phyloP scores from a whole-genome alignment of 2,113 vertebrate genomes.

The Sylvia atricapilla region DNA sequence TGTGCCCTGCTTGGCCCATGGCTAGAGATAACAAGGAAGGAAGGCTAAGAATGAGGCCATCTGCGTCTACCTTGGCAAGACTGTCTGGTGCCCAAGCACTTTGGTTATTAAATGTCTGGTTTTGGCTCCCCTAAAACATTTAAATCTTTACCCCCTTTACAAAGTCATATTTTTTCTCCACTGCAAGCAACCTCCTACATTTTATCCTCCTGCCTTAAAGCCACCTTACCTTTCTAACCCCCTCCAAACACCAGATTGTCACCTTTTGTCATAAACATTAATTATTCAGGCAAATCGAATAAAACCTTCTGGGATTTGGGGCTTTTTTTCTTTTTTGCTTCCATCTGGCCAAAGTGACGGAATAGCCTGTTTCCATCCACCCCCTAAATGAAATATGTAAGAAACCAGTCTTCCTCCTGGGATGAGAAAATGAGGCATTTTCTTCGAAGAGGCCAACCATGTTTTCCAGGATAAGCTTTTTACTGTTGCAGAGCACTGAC shows the following conservation, averaged over 20 bases:
- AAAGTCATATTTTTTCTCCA: not conserved
- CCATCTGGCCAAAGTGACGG: not conserved
- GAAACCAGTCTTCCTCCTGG: not conserved
- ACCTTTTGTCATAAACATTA: not conserved
- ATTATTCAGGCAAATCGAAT: not conserved
- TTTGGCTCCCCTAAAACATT: not conserved
- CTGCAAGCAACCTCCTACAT: not conserved
- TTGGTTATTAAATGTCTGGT: not conserved
- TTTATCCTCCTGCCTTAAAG: not conserved
- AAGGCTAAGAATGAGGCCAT: not conserved
- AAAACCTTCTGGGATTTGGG: not conserved
- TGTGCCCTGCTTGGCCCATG: rapidly evolving
- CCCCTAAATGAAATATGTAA: not conserved
- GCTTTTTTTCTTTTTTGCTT: not conserved
- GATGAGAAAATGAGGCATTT: not conserved
- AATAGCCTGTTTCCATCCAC: not conserved
- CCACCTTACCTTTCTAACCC: not conserved
- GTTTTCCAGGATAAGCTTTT: not conserved
- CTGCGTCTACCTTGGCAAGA: not conserved
- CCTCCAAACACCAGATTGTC: not conserved
- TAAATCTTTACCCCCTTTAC: not conserved
- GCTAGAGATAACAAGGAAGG: not conserved
- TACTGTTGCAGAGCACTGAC: not conserved
- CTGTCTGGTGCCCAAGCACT: not conserved
- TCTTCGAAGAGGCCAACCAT: not conserved